Evolutionary conservation across 2,113 vertebrate species (phyloP).

Genomic region (Mesembrinibis cayennensis): DNA sequence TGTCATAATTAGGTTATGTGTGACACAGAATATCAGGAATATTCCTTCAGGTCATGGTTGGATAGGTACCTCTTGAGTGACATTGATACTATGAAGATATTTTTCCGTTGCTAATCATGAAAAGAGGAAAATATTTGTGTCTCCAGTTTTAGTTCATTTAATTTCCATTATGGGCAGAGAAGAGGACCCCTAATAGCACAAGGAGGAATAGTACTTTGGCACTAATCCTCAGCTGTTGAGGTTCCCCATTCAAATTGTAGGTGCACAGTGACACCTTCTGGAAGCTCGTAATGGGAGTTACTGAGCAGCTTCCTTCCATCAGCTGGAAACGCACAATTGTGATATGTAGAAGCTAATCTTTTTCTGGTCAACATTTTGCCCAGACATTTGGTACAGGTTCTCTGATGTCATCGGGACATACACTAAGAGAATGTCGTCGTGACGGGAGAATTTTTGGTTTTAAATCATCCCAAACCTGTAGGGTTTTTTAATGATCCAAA

Average conservation of each 20-base stretch:
- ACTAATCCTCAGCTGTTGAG: not conserved
- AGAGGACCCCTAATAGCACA: not conserved
- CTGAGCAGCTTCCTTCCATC: not conserved
- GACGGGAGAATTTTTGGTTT: not conserved
- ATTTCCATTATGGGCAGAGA: not conserved
- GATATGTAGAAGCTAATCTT: not conserved
- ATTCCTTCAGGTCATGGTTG: not conserved
- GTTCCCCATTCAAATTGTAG: not conserved
- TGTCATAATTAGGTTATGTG: not conserved
- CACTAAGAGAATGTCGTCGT: accelerated
- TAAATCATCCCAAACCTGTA: not conserved
- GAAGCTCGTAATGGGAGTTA: not conserved
- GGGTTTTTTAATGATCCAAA: not conserved
- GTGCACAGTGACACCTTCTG: slow-evolving; percentile 67
- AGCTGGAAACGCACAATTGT: not conserved
- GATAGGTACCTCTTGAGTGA: not conserved
- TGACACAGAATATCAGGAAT: not conserved
- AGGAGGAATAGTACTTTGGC: not conserved
- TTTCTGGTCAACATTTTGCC: not conserved
- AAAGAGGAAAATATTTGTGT: not conserved
- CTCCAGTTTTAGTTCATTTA: not conserved
- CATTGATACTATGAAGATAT: not conserved
- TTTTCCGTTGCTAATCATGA: not conserved
- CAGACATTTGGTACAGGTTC: not conserved
- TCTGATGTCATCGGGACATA: accelerated